These are phyloP conservation scores for Caranx melampygus DNA, from an alignment of 2,113 vertebrate species.

Conservation along the genomic window DNA sequence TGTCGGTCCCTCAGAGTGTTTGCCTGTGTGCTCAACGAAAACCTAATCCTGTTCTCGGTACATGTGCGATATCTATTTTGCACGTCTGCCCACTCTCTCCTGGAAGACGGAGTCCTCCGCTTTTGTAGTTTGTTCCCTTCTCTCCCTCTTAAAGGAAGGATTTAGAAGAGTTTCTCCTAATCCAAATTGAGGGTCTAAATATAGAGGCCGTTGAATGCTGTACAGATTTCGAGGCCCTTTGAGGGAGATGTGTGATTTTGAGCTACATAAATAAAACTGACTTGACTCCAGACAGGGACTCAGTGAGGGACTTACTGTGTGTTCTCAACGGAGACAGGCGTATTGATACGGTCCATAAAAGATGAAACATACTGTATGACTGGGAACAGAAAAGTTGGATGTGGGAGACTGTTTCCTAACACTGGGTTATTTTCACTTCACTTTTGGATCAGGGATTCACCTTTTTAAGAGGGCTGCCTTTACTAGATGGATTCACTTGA, in stretches of 20 bases:
- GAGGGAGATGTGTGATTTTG: not conserved
- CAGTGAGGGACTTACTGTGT: not conserved
- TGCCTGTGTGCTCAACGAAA: conserved; percentile 12
- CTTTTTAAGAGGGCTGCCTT: not conserved
- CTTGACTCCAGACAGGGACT: not conserved
- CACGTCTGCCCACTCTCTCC: conserved; percentile 8
- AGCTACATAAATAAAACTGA: not conserved
- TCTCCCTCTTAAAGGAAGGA: not conserved
- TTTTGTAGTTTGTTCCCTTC: not conserved
- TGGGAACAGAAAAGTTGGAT: not conserved
- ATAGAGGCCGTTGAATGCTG: not conserved
- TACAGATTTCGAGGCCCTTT: not conserved
- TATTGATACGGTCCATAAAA: not conserved
- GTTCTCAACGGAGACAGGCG: not conserved
- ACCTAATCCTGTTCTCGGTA: conserved; percentile 37
- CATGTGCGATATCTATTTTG: not conserved
- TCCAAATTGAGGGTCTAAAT: not conserved
- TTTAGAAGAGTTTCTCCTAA: not conserved
- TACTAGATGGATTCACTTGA: not conserved
- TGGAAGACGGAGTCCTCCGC: not conserved
- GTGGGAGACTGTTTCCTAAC: not conserved
- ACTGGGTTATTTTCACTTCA: not conserved
- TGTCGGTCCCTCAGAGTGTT: not conserved
- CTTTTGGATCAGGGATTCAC: not conserved
- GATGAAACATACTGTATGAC: not conserved